Conservation (phyloP, 2,888 invertebrate genomes). For the Macaria notata region DNA sequence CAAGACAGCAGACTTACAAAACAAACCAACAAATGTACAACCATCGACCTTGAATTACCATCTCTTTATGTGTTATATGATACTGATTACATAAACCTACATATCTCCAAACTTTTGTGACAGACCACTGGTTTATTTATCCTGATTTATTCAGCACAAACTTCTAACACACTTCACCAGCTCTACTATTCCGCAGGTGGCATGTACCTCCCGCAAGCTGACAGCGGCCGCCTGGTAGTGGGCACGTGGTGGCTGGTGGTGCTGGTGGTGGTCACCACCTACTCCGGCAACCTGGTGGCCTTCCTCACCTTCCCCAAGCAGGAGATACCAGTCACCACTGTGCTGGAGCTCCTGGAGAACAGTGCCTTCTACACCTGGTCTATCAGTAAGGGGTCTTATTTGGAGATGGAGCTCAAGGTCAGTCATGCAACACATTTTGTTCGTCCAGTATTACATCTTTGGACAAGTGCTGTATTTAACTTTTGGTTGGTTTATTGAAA, state of each 20-base stretch:
- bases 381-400: constrained; percentile 87
- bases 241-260: constrained; percentile 97
- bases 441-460: too few relatives aligned
- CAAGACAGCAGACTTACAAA: too few relatives aligned
- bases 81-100: too few relatives aligned
- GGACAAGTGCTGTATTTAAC: too few relatives aligned
- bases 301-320: constrained; percentile 95
- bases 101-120: too few relatives aligned
- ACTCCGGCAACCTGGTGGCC: constrained; percentile 95
- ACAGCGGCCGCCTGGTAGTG: constrained; percentile 92
- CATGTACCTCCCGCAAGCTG: constrained; percentile 91
- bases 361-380: constrained; percentile 87
- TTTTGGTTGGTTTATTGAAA: too few relatives aligned
- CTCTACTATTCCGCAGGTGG: constrained; percentile 83
- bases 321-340: constrained; percentile 86
- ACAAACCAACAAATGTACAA: too few relatives aligned
- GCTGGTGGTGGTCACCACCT: constrained; percentile 93
- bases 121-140: too few relatives aligned
- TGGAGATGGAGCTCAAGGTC: constrained; percentile 83
- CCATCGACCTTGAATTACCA: too few relatives aligned
- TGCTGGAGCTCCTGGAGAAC: constrained; percentile 84
- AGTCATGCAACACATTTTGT: background rate
- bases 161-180: too few relatives aligned
- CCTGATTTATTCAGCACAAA: too few relatives aligned
- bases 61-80: too few relatives aligned